phyloP scores from a whole-genome alignment of 2,797 vertebrate species.

The Steatocranus sp. region DNA sequence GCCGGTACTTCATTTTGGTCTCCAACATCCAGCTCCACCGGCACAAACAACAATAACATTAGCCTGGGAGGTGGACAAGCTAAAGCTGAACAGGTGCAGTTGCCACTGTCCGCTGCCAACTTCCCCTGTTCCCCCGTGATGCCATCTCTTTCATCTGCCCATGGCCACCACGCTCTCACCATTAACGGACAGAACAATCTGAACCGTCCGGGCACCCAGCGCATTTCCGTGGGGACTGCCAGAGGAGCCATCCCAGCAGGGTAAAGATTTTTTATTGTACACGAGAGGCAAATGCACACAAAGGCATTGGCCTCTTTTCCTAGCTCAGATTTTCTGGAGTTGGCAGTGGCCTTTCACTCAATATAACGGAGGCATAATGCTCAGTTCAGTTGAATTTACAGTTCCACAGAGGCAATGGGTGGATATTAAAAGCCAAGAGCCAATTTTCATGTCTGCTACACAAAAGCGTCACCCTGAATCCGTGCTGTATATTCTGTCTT shows the following conservation, averaged over 20 bases:
- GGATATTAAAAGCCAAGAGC: slow-evolving; percentile 23
- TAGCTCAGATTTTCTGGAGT: not conserved
- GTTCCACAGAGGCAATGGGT: not conserved
- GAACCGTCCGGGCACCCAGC: slow-evolving; percentile 88
- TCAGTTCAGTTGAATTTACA: slow-evolving; percentile 14
- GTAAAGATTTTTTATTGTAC: slow-evolving; percentile 69
- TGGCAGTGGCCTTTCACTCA: not conserved
- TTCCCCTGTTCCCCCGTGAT: slow-evolving; percentile 76
- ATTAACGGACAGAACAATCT: slow-evolving; percentile 93
- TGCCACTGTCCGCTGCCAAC: slow-evolving; percentile 58
- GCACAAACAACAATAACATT: slow-evolving; percentile 70
- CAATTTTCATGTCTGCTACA: slow-evolving; percentile 27
- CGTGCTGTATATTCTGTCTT: slow-evolving; percentile 4
- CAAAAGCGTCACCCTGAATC: slow-evolving; percentile 14
- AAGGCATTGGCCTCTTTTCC: not conserved
- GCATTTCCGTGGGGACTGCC: slow-evolving; percentile 74
- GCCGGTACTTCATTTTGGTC: slow-evolving; percentile 83
- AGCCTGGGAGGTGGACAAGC: slow-evolving; percentile 62
- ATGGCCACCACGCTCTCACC: slow-evolving; percentile 72
- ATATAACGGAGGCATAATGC: not conserved
- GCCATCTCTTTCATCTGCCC: slow-evolving; percentile 63
- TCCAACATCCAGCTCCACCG: slow-evolving; percentile 61
- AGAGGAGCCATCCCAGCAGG: slow-evolving; percentile 87
- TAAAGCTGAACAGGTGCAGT: slow-evolving; percentile 76
- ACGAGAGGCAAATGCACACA: not conserved